phyloP scores from a whole-genome alignment of 2,113 vertebrate genomes.

The Pluvianellus socialis region DNA sequence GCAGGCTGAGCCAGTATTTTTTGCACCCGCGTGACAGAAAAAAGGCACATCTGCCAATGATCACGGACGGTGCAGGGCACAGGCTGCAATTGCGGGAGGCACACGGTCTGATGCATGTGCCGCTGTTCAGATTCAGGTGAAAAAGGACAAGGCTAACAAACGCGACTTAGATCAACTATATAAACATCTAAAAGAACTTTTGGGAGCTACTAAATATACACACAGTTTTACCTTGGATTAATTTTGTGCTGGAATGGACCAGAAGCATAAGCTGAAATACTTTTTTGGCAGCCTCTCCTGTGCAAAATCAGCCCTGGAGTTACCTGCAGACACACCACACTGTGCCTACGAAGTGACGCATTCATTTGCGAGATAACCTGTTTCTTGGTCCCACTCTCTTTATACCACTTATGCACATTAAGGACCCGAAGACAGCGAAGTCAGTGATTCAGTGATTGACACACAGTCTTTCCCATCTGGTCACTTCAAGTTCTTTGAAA shows the following conservation, averaged over 20 bases:
- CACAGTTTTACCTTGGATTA: background rate
- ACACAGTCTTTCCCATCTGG: background rate
- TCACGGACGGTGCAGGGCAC: background rate
- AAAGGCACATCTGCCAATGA: background rate
- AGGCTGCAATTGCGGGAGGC: no score
- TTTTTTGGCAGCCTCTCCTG: background rate
- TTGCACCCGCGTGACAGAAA: background rate
- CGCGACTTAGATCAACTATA: background rate
- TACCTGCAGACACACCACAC: background rate
- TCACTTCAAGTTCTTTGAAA: background rate
- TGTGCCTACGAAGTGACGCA: background rate
- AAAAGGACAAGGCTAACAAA: background rate
- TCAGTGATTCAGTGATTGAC: background rate
- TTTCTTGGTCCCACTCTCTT: background rate
- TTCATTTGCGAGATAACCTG: background rate
- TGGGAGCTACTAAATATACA: background rate
- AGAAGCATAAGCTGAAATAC: background rate
- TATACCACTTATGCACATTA: background rate
- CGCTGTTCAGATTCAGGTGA: background rate
- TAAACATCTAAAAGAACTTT: background rate
- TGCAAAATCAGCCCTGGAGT: background rate
- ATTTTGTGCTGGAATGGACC: background rate
- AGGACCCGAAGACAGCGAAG: background rate
- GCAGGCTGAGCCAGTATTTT: background rate
- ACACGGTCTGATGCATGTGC: background rate